A percentile compares a stretch with the other conserved stretches of the same genome.
Evolutionary conservation across 2,888 invertebrate genomes (phyloP).

Genomic region (Apodemia zela): DNA sequence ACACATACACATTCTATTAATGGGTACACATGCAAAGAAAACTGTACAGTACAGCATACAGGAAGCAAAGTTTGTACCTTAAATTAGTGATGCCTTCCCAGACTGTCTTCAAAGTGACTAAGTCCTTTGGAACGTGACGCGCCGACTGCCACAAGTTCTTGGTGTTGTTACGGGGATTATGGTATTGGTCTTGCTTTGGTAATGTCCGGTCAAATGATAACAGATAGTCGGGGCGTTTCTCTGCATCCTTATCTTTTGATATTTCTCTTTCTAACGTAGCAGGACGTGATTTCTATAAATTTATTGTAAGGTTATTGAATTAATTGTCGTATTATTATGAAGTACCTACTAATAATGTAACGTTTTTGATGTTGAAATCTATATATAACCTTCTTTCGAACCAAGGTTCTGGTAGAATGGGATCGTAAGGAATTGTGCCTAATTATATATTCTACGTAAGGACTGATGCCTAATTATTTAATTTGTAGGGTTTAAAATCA

Average conservation of each 20-base stretch:
- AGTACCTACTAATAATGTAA: too few relatives aligned
- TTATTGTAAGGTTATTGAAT: neutral
- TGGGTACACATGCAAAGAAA: too few relatives aligned
- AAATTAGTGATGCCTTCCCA: conserved; percentile 84
- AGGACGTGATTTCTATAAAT: conserved; percentile 48
- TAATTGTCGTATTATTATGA: too few relatives aligned
- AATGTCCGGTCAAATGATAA: conserved; percentile 74
- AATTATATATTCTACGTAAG: too few relatives aligned
- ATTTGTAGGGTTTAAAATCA: too few relatives aligned
- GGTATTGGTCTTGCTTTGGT: conserved; percentile 62
- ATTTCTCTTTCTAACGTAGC: conserved; percentile 64
- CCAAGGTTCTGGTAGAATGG: too few relatives aligned
- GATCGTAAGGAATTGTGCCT: too few relatives aligned
- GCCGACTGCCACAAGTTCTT: conserved; percentile 78
- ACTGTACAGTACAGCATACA: neutral
- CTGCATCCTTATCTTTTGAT: conserved; percentile 68
- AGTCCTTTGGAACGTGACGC: conserved; percentile 76
- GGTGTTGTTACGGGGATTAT: conserved; percentile 74
- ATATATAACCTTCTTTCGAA: too few relatives aligned
- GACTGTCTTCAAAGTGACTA: conserved; percentile 82
- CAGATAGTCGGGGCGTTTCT: conserved; percentile 48
- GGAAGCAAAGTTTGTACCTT: conserved; percentile 47
- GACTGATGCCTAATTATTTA: too few relatives aligned
- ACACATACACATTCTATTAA: too few relatives aligned
- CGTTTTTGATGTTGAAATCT: too few relatives aligned